Conservation (phyloP, 2,797 vertebrate species). For the Sebastes hubbsi region DNA sequence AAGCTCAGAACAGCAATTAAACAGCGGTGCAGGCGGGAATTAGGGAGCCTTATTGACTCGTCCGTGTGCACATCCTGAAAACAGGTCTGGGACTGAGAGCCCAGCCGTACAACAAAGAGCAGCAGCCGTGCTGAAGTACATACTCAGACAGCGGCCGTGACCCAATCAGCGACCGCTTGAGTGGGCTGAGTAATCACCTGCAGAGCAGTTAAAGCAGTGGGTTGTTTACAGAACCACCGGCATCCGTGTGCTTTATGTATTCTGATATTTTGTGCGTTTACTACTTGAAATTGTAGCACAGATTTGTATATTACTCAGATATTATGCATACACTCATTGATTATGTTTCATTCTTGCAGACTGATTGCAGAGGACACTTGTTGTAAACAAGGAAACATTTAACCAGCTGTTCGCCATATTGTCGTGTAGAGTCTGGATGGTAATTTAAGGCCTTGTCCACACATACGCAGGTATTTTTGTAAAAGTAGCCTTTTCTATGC, state of each 20-base stretch:
- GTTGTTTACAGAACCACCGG: neutral
- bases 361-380: neutral
- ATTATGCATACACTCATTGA: neutral
- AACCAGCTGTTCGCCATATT: neutral
- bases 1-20: slow-evolving; percentile 31
- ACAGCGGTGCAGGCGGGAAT: slow-evolving; percentile 27
- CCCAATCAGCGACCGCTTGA: neutral
- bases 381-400: neutral
- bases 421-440: neutral
- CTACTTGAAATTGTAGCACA: neutral
- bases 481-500: no score
- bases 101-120: neutral
- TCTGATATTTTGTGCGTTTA: neutral
- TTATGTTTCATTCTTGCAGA: neutral
- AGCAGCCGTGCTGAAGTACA: neutral
- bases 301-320: neutral
- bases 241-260: neutral
- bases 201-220: neutral
- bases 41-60: slow-evolving; percentile 34
- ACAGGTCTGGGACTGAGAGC: slow-evolving; percentile 23
- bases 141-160: neutral
- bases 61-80: slow-evolving; percentile 26
- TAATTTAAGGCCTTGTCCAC: neutral
- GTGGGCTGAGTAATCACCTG: slow-evolving; percentile 28
- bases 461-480: no score